Conservation (phyloP, 2,113 vertebrate genomes). For the Rhinoderma darwinii region DNA sequence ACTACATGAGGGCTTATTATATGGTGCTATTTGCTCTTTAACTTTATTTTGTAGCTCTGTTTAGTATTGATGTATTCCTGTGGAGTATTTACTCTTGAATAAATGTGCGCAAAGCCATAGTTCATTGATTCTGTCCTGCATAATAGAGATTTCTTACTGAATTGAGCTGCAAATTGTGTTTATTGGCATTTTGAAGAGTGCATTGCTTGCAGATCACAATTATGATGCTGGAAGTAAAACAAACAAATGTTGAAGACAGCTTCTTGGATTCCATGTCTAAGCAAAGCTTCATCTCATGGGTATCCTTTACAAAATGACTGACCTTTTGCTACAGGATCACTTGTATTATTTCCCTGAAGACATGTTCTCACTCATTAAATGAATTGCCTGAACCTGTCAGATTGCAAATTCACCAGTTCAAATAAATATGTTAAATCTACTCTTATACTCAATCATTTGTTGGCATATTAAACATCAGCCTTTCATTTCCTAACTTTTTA, state of each 20-base stretch:
- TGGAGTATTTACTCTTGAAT: slow-evolving; percentile 49
- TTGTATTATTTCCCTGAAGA: slow-evolving; percentile 47
- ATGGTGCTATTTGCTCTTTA: background rate
- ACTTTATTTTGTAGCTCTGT: slow-evolving; percentile 24
- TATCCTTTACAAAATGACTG: slow-evolving; percentile 45
- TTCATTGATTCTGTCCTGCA: slow-evolving; percentile 58
- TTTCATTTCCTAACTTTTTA: background rate
- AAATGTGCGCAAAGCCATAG: slow-evolving; percentile 52
- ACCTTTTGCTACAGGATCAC: slow-evolving; percentile 50
- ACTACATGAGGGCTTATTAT: background rate
- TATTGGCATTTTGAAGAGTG: slow-evolving; percentile 57
- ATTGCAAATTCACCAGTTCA: slow-evolving; percentile 51
- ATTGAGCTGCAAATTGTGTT: slow-evolving; percentile 58
- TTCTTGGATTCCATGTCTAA: slow-evolving; percentile 40
- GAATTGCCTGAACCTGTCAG: slow-evolving; percentile 9
- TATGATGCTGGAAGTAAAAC: slow-evolving; percentile 51
- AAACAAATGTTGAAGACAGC: slow-evolving; percentile 31
- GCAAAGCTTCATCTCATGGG: slow-evolving; percentile 48
- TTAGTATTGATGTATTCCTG: slow-evolving; percentile 49
- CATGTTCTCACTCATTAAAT: slow-evolving; percentile 33
- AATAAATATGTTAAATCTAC: slow-evolving; percentile 45
- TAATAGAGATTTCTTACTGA: slow-evolving; percentile 60
- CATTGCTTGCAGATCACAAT: slow-evolving; percentile 56
- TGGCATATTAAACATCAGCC: slow-evolving; percentile 8
- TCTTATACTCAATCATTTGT: slow-evolving; percentile 33